Evolutionary conservation across 1,140 invertebrate genomes (phyloP), one percentile per base, ranked within the genome.

Genomic region (Caligus rogercresseyi): DNA sequence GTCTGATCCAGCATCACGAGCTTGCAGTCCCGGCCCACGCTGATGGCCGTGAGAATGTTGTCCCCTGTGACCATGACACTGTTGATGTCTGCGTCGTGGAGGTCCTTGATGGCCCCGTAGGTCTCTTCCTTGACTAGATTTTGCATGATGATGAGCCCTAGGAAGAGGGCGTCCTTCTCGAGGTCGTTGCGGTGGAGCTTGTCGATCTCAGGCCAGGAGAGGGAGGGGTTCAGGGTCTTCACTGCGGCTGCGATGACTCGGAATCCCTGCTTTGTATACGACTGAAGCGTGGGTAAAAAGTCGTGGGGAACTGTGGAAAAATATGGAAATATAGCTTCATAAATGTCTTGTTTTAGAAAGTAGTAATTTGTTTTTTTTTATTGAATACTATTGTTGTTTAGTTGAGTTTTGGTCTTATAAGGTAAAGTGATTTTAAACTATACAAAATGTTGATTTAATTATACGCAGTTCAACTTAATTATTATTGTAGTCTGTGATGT

Each of bases 1-100:
- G 52, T 63, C 23, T 55, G 43, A 24, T 54, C 61, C 7, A 53
- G 51, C 19, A 26, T 43, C 13, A 59, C 25, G 7, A 65, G 25
- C 31, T 65, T 3, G 26, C 63, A 52, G 21, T 58, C 61, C 19
- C 52, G 1, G 24, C 25, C 65, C 56, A 54, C 63, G 18, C 52
- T 65, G 18, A 67, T 64, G 21, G 65, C 57, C 21, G 43, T 66
- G 7, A 52, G 24, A 65, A 65, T 64, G 18, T 65, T 53, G 16
- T 65, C 64, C 71, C 75, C 76, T 65, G 79, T 81, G 11, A 80
- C 74, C 79, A 81, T 81, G 43, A 81, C 72, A 14, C 74, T 76
- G 15, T 74, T 69, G 57, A 81, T 78, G 53, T 76, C 68, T 1
- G 79, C 79, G n/a, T 72, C 64, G 24, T 70, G 69, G 2, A 78